Percentiles rank a stretch among this genome's conserved stretches.
phyloP scores from a whole-genome alignment of 1,140 invertebrate species.

The Oryzaephilus surinamensis region DNA sequence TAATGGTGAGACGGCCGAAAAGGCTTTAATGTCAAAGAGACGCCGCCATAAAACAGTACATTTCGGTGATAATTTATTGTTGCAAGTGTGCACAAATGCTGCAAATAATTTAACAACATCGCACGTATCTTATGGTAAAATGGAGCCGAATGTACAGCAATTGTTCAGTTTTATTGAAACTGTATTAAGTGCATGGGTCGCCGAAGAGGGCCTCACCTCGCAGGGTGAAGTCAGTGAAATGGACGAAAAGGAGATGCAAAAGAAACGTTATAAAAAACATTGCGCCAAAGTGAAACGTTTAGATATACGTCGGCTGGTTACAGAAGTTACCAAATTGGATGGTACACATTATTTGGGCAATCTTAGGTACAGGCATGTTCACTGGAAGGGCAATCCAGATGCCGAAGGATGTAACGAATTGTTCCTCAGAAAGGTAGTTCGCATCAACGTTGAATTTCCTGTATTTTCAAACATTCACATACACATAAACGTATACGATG shows the following conservation, averaged over 20 bases:
- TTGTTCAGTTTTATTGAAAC: slow-evolving; percentile 65
- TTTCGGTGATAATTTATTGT: slow-evolving; percentile 58
- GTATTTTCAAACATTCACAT: too few species aligned
- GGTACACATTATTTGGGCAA: slow-evolving; percentile 51
- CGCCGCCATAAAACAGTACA: slow-evolving; percentile 63
- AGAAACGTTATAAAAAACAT: slow-evolving; percentile 52
- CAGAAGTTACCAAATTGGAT: slow-evolving; percentile 50
- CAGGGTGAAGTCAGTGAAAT: slow-evolving; percentile 54
- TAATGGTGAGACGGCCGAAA: slow-evolving; percentile 23
- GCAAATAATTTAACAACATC: slow-evolving; percentile 23
- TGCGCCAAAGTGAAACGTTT: slow-evolving; percentile 52
- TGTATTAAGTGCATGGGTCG: slow-evolving; percentile 55
- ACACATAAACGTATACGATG: too few species aligned
- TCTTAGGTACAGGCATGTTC: slow-evolving; percentile 54
- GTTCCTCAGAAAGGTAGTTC: slow-evolving; percentile 60
- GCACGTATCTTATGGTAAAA: slow-evolving; percentile 33
- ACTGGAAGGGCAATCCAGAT: slow-evolving; percentile 54
- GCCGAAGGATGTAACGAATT: slow-evolving; percentile 62
- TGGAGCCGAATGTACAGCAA: slow-evolving; percentile 64
- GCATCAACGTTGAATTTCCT: too few species aligned
- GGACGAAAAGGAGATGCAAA: slow-evolving; percentile 48
- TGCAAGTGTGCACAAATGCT: slow-evolving; percentile 54
- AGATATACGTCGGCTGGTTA: slow-evolving; percentile 52
- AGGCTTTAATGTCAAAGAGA: slow-evolving; percentile 37
- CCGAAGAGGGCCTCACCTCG: slow-evolving; percentile 53